phyloP scores from a whole-genome alignment of 2,888 invertebrate species.

The Drosophila conformis region DNA sequence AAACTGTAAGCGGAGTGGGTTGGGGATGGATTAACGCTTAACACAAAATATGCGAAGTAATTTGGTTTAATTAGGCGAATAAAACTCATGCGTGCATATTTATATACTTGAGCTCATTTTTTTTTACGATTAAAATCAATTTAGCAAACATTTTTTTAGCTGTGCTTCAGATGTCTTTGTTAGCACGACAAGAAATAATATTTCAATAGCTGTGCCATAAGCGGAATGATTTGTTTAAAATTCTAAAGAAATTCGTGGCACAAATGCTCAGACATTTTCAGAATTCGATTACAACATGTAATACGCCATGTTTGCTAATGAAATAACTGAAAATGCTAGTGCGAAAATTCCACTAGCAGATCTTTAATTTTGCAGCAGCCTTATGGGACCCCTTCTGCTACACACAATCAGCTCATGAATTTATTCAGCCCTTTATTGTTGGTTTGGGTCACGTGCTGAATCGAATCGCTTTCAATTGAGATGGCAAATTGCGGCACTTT shows the following conservation, averaged over 20 bases:
- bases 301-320: constrained; percentile 5
- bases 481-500: constrained; percentile 63
- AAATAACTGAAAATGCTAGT: constrained; percentile 14
- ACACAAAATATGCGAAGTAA: constrained; percentile 16
- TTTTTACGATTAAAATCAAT: background rate
- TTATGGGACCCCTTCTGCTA: background rate
- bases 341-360: constrained; percentile 6
- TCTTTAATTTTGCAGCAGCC: background rate
- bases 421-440: background rate
- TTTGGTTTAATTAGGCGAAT: constrained; percentile 8
- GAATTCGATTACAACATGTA: constrained; percentile 29
- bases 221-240: background rate
- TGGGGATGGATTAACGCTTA: background rate
- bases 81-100: background rate
- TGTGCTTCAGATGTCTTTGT: background rate
- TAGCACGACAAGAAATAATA: background rate
- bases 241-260: background rate
- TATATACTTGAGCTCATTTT: background rate
- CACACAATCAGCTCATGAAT: constrained; percentile 10
- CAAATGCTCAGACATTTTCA: background rate
- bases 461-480: constrained; percentile 48
- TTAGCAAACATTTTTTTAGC: background rate
- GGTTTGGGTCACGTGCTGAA: constrained; percentile 23
- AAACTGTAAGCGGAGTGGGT: background rate
- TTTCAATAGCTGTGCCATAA: background rate